Conservation (phyloP, 2,113 vertebrate species). For the Oenanthe oenanthe region DNA sequence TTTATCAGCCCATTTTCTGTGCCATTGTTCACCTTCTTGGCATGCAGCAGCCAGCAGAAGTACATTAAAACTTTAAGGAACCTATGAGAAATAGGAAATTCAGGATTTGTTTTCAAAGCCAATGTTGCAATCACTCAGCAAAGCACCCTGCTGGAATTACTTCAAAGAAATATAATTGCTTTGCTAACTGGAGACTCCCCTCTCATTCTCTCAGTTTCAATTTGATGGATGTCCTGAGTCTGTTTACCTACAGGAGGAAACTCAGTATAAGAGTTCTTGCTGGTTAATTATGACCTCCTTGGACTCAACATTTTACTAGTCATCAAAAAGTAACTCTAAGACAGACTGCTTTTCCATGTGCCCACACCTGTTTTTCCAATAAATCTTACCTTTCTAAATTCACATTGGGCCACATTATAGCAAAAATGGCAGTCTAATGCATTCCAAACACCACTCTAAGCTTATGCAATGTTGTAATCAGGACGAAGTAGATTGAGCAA, state of each 20-base stretch:
- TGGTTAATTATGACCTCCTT: conserved; percentile 48
- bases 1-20: not conserved
- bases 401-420: not conserved
- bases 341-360: not conserved
- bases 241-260: conserved; percentile 13
- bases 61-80: not conserved
- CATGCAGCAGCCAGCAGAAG: not conserved
- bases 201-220: not conserved
- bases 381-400: conserved; percentile 6
- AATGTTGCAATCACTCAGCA: not conserved
- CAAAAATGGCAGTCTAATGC: not conserved
- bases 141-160: not conserved
- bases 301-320: conserved; percentile 17
- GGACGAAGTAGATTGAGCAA: not conserved
- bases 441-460: not conserved
- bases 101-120: not conserved
- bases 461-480: not conserved
- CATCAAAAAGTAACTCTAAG: conserved; percentile 24
- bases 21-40: not conserved
- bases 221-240: not conserved
- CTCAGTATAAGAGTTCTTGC: not conserved
- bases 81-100: not conserved
- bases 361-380: not conserved
- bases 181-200: not conserved
- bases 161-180: not conserved